These are phyloP conservation scores for Hemitrygon akajei DNA, from an alignment of 2,797 vertebrate species.

Conservation along the genomic window DNA sequence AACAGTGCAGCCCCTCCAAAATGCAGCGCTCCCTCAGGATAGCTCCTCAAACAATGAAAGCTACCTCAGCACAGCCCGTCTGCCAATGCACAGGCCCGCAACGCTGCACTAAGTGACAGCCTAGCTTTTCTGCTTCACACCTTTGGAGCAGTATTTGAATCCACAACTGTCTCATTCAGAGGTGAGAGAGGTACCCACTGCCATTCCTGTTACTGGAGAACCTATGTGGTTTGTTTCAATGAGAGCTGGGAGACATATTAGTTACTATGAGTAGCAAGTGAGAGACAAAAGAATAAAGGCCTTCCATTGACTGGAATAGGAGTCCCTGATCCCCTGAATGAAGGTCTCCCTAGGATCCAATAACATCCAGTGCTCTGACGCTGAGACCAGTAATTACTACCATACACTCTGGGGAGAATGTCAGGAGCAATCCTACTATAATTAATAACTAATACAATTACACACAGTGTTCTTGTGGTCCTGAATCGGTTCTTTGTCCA, in stretches of 20 bases:
- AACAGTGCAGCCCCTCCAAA: neutral
- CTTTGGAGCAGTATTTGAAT: neutral
- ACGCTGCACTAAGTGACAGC: neutral
- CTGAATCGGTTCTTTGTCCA: neutral
- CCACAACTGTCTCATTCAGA: neutral
- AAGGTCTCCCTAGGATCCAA: neutral
- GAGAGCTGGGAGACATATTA: neutral
- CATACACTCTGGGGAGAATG: neutral
- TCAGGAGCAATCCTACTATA: neutral
- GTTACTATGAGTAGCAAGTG: neutral
- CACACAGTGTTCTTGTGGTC: neutral
- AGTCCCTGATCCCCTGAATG: neutral
- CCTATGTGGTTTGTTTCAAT: neutral
- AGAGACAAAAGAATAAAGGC: neutral
- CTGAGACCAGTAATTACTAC: neutral
- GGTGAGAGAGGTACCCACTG: neutral
- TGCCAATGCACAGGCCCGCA: neutral
- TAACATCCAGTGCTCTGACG: neutral
- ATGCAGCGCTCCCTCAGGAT: neutral
- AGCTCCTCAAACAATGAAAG: neutral
- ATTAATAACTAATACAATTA: slow-evolving; percentile 25
- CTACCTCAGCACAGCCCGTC: neutral
- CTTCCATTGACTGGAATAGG: slow-evolving; percentile 9
- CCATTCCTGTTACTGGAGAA: neutral
- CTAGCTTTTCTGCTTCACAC: neutral